Evolutionary conservation across 2,888 invertebrate species (phyloP).

Genomic region (Aleiodes leptofemur): DNA sequence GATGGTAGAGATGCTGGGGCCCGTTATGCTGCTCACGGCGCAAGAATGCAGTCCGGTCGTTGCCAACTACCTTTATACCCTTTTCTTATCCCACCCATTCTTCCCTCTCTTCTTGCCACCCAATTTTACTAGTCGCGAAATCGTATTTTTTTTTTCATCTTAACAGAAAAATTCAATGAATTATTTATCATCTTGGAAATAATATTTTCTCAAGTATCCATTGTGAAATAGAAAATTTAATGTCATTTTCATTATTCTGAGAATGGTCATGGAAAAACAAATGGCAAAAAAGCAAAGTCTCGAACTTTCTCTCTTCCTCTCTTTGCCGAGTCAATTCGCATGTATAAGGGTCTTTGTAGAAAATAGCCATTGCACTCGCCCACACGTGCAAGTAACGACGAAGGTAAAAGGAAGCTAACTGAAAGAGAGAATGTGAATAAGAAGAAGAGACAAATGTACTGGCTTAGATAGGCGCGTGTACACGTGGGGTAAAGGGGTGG

Average conservation of each 20-base stretch:
- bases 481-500: not conserved
- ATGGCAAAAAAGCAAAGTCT: not conserved
- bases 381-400: slow-evolving; percentile 41
- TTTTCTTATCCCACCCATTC: slow-evolving; percentile 34
- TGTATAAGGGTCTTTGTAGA: slow-evolving; percentile 17
- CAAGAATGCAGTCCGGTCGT: slow-evolving; percentile 65
- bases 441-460: slow-evolving; percentile 23
- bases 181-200: slow-evolving; percentile 6
- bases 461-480: slow-evolving; percentile 9
- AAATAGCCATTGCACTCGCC: slow-evolving; percentile 43
- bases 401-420: slow-evolving; percentile 34
- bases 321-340: slow-evolving; percentile 9
- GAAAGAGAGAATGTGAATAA: slow-evolving; percentile 27
- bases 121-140: slow-evolving; percentile 2
- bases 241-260: not conserved
- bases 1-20: slow-evolving; percentile 44
- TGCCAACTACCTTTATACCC: slow-evolving; percentile 50
- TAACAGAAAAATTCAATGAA: slow-evolving; percentile 4
- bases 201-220: not conserved
- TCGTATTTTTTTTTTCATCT: slow-evolving; percentile 2
- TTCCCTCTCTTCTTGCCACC: not conserved
- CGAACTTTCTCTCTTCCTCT: not conserved
- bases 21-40: slow-evolving; percentile 63
- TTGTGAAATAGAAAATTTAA: slow-evolving; percentile 9
- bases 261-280: not conserved